These are phyloP conservation scores for Crenuchus spilurus DNA, from an alignment of 2,797 vertebrate species.

Conservation along the genomic window DNA sequence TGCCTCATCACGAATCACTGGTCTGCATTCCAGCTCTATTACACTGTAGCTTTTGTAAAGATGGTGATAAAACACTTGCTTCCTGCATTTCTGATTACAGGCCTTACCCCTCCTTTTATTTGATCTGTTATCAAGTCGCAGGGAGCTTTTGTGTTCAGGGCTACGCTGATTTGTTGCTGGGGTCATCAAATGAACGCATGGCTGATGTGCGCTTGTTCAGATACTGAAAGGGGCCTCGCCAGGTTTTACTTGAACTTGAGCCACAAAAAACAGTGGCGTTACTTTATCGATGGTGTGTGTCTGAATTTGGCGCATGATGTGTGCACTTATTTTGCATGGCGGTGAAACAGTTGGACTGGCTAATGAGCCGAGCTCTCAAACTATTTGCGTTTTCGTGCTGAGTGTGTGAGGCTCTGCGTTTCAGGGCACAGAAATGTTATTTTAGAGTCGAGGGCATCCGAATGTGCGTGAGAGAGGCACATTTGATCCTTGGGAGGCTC, in stretches of 20 bases:
- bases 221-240: constrained; percentile 55
- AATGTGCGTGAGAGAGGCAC: constrained; percentile 1
- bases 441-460: constrained; percentile 4
- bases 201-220: constrained; percentile 60
- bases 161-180: constrained; percentile 1
- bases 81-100: constrained; percentile 79
- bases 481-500: constrained; percentile 8
- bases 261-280: constrained; percentile 47
- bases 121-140: constrained; percentile 65
- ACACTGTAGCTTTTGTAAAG: constrained; percentile 67
- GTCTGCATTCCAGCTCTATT: constrained; percentile 67
- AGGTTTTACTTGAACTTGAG: constrained; percentile 38
- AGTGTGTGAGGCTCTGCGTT: constrained; percentile 15
- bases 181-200: constrained; percentile 44
- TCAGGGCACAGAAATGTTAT: not conserved
- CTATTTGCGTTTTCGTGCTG: constrained; percentile 3
- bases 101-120: constrained; percentile 53
- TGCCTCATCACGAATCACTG: constrained; percentile 65
- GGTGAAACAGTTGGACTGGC: constrained; percentile 47
- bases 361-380: constrained; percentile 43
- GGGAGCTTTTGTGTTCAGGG: constrained; percentile 12
- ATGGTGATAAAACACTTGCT: constrained; percentile 74
- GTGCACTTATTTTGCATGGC: constrained; percentile 33
- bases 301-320: constrained; percentile 36
- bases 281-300: constrained; percentile 48